Conservation (phyloP, 1,140 invertebrate genomes). For the Cryptotermes secundus region DNA sequence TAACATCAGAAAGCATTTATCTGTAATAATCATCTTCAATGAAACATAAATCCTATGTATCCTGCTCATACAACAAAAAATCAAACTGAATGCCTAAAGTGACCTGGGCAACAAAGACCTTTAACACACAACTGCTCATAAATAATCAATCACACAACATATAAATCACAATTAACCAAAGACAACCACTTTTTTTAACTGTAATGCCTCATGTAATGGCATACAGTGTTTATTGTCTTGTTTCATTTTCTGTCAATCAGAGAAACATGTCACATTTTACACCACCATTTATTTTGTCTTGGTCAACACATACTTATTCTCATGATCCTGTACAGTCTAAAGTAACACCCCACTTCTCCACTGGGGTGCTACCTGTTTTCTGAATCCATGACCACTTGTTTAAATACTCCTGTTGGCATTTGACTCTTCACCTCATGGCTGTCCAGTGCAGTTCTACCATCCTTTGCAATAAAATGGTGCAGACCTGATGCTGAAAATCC, state of each 20-base stretch:
- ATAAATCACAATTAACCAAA: neutral
- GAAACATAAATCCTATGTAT: too few species aligned
- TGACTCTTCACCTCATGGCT: conserved; percentile 71
- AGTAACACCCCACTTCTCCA: neutral
- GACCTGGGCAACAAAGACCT: neutral
- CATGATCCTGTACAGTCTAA: neutral
- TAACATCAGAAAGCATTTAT: too few species aligned
- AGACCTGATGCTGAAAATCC: conserved; percentile 73
- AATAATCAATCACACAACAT: neutral
- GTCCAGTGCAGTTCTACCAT: conserved; percentile 83
- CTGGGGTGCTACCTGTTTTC: conserved; percentile 58
- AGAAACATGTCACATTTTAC: too few species aligned
- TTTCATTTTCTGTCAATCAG: neutral
- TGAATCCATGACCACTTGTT: conserved; percentile 78
- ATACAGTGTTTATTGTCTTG: neutral
- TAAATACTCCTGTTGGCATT: conserved; percentile 70
- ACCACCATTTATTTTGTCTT: neutral
- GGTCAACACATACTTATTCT: neutral
- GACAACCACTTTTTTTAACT: neutral
- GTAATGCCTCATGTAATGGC: neutral
- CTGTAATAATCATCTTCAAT: too few species aligned
- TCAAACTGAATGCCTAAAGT: neutral
- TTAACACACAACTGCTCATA: neutral
- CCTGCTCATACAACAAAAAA: neutral
- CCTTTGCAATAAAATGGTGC: conserved; percentile 83